A percentile compares a stretch with the other conserved stretches of the same genome.
Conservation (phyloP, 2,113 vertebrate genomes). For the Xiphias gladius region DNA sequence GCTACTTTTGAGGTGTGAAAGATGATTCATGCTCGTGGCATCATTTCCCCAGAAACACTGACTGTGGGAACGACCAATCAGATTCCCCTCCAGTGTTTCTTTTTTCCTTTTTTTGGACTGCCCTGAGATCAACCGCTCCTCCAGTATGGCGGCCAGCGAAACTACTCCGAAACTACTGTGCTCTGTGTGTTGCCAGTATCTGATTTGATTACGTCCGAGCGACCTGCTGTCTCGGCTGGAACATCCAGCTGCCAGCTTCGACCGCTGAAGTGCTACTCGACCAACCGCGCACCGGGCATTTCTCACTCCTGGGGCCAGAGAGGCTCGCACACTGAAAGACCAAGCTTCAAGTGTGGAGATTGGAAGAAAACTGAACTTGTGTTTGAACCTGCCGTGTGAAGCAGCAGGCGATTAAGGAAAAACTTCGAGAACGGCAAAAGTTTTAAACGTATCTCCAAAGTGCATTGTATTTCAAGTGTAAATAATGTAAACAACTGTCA, state of each 20-base stretch:
- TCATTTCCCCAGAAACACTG: background rate
- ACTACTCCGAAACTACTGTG: background rate
- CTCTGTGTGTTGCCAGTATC: background rate
- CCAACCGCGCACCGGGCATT: background rate
- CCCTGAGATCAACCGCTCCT: background rate
- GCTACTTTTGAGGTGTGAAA: constrained; percentile 20
- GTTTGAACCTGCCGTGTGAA: too few relatives aligned
- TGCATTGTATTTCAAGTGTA: too few relatives aligned
- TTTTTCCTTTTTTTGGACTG: too few relatives aligned
- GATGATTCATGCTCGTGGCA: background rate
- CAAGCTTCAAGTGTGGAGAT: background rate
- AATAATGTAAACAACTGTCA: too few relatives aligned
- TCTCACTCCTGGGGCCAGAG: background rate
- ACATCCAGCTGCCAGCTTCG: constrained; percentile 28
- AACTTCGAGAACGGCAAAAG: too few relatives aligned
- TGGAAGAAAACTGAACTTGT: too few relatives aligned
- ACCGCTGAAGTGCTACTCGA: background rate
- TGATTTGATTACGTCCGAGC: constrained; percentile 16
- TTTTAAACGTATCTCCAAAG: too few relatives aligned
- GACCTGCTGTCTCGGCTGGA: constrained; percentile 14
- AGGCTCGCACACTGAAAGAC: background rate
- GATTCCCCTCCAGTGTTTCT: background rate
- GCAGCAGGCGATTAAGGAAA: too few relatives aligned
- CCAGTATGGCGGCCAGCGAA: background rate
- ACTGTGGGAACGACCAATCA: background rate